Evolutionary conservation across 2,797 vertebrate species (phyloP), one percentile per base, ranked within the genome.

Genomic region (Momotus momota): DNA sequence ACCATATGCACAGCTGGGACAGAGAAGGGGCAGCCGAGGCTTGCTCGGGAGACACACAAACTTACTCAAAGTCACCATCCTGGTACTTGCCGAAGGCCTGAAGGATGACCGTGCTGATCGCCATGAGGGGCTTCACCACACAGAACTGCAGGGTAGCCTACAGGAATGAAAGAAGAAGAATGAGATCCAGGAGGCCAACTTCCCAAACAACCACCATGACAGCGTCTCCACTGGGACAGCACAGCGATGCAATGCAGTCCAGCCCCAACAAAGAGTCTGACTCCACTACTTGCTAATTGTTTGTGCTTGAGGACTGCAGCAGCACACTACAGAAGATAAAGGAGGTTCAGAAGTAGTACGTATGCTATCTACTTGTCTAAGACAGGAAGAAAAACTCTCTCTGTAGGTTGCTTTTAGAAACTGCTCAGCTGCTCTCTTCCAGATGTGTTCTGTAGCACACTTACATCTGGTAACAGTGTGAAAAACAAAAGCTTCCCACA

Each of bases 81-180:
- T 98, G 98, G 98, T 99, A 99, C 97, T 99, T 99, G 87, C 99
- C 99, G 0, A 99, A 99, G 81, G 99, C 99, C 97, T 99, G 99
- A 88, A 99, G 99, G 97, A 99, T 96, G 78, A 99, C 99, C 0
- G 99, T 99, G 97, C 99, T 98, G 96, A 98, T 94, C 0, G 99
- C 99, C 99, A 99, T 99, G 95, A 99, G 98, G 4, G 99, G 99
- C 93, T 99, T 99, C 91, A 99, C 98, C 91, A 99, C 99, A 23
- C 99, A 99, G 98, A 99, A 99, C 98, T 99, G 99, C 93, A 99
- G 96, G 9, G 99, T 99, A 86, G 99, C 99, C 99, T 99, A 95
- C 31, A 62, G 14, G 40, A 91, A 71, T 1, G 4, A 84, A 66
- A 95, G 19, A 66, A 35, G 12, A 61, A 29, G n/a, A 85, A 81